Percentiles rank a stretch among this genome's conserved stretches.
Conservation (phyloP, 2,113 vertebrate genomes). For the Apodemus speciosus region DNA sequence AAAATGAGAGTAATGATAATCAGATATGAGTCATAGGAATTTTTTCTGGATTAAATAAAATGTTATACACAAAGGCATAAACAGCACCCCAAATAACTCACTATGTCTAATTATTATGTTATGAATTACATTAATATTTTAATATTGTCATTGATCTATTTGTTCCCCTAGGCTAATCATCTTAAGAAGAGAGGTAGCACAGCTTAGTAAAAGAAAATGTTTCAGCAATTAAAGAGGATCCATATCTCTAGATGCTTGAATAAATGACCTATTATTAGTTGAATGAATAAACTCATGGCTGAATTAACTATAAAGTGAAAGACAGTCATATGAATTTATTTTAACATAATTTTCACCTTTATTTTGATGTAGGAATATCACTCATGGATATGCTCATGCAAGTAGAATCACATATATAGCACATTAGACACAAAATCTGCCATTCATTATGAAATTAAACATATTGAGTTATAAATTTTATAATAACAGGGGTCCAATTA, state of each 20-base stretch:
- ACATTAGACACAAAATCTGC: neutral
- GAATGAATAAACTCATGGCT: slow-evolving; percentile 9
- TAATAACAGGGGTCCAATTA: neutral
- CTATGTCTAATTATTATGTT: neutral
- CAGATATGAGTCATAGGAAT: neutral
- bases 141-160: neutral
- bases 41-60: slow-evolving; percentile 12
- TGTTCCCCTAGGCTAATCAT: slow-evolving; percentile 19
- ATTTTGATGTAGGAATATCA: neutral
- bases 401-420: neutral
- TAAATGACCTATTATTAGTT: slow-evolving; percentile 12
- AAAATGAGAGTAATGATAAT: slow-evolving; percentile 13
- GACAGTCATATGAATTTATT: neutral
- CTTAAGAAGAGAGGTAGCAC: neutral
- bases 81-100: neutral
- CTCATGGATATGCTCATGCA: neutral
- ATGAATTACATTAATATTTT: neutral
- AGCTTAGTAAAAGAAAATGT: neutral
- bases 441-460: slow-evolving; percentile 46
- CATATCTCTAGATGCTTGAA: slow-evolving; percentile 27
- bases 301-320: neutral
- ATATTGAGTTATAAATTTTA: slow-evolving; percentile 16
- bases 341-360: slow-evolving; percentile 20
- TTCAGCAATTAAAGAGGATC: neutral
- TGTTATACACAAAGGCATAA: neutral